These are phyloP conservation scores for Leptodactylus fuscus DNA, from an alignment of 2,113 vertebrate species.

Conservation along the genomic window DNA sequence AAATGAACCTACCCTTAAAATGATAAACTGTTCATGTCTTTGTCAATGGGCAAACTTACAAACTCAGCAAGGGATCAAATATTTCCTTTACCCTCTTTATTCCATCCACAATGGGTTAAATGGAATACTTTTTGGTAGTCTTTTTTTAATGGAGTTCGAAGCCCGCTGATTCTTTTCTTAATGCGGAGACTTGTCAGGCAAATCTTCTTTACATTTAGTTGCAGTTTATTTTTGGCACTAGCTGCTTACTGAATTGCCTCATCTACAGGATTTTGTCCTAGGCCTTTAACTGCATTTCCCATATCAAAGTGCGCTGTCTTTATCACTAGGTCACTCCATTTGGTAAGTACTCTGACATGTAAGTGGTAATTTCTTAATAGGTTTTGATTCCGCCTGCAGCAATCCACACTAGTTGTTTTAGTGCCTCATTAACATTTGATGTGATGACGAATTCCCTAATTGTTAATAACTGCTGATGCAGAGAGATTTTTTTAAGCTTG, in stretches of 20 bases:
- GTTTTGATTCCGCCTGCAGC: constrained; percentile 57
- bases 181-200: neutral
- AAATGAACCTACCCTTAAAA: no score
- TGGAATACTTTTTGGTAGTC: no score
- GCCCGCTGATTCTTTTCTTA: neutral
- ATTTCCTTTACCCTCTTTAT: no score
- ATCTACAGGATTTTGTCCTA: constrained; percentile 30
- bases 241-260: constrained; percentile 34
- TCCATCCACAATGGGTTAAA: neutral
- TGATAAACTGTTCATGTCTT: no score
- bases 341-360: constrained; percentile 58
- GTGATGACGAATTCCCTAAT: constrained; percentile 60
- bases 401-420: constrained; percentile 60
- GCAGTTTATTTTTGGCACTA: constrained; percentile 46
- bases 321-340: constrained; percentile 56
- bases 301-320: constrained; percentile 52
- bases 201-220: constrained; percentile 23
- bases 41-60: no score
- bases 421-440: constrained; percentile 61
- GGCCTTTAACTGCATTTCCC: constrained; percentile 49
- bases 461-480: constrained; percentile 61
- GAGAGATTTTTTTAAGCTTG: constrained; percentile 52
- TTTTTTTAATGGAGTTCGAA: neutral
- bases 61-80: no score
- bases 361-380: constrained; percentile 60